Base-by-base conservation (phyloP, 2,888 invertebrate genomes). In the Tetragonisca angustula region DNA sequence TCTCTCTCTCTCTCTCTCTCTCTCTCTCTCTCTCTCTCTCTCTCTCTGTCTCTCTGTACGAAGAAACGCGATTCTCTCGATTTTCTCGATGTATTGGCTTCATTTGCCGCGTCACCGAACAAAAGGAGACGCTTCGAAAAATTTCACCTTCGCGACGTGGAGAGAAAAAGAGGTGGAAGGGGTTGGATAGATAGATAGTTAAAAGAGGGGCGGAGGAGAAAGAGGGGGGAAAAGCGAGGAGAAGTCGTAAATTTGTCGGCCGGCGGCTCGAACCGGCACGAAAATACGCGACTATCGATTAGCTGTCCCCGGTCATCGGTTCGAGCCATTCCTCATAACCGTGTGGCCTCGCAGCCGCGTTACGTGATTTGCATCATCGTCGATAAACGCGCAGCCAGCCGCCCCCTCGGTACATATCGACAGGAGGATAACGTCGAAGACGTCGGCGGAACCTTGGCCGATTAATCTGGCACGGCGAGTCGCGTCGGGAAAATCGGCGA, bases 341-440 rank as follows among this genome's bases (percentile, higher is more conserved):
- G 43, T 43, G 59, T 43, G 67, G 56, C 70, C 74, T 71, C 83
- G 74, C 64, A 56, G n/a, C 65, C 36, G 67, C 61, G 85, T 73
- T 79, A 74, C 86, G 84, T 84, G 89, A 89, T 89, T 88, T 87
- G 87, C 89, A 89, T 85, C 82, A 77, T 87, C 75, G 77, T 71
- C 87, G 81, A 85, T 87, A 84, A 89, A 81, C 74, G 79, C 65
- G 62, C 61, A 70, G 50, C 27, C 76, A 70, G 43, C 67, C 32
- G 32, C 32, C 9, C 6, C 9, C 27, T n/a, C 61, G 50, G n/a
- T 49, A 54, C 61, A 61, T 65, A 73, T 56, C 49, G 83, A 76
- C 64, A 73, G 67, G 13, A 54, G 65, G 86, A 85, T 87, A 81
- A 87, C 64, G 76, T 65, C 50, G 52, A 56, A 80, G 80, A 76